Percentiles rank a stretch among this genome's conserved stretches.
phyloP scores from a whole-genome alignment of 1,140 invertebrate species.

The Drosophila trapezifrons region DNA sequence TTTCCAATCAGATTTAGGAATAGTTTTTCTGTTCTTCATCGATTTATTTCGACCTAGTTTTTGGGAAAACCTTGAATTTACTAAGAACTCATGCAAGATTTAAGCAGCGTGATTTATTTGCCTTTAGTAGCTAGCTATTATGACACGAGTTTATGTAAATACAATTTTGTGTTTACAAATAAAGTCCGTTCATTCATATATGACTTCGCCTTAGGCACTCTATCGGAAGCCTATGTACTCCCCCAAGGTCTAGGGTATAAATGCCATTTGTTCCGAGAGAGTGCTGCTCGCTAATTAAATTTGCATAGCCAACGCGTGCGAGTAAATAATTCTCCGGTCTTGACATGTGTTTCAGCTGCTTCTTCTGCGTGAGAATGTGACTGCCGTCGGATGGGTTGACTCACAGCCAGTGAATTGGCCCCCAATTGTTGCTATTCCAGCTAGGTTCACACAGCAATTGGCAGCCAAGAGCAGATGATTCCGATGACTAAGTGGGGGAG shows the following conservation, averaged over 20 bases:
- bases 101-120: background rate
- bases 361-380: slow-evolving; percentile 52
- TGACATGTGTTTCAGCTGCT: slow-evolving; percentile 42
- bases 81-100: too few species aligned
- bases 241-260: slow-evolving; percentile 20
- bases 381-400: slow-evolving; percentile 46
- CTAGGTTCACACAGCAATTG: slow-evolving; percentile 71
- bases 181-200: too few species aligned
- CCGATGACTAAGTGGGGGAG: slow-evolving; percentile 59
- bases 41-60: background rate
- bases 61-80: background rate
- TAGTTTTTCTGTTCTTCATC: too few species aligned
- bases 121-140: too few species aligned
- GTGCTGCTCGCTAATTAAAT: slow-evolving; percentile 52
- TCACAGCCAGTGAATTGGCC: slow-evolving; percentile 41
- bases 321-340: slow-evolving; percentile 42
- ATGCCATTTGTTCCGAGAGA: slow-evolving; percentile 26
- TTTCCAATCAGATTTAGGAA: too few species aligned
- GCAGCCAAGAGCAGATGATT: slow-evolving; percentile 37
- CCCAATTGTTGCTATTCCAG: slow-evolving; percentile 47
- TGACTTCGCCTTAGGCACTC: too few species aligned
- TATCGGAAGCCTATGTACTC: background rate
- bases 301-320: slow-evolving; percentile 54
- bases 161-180: background rate
- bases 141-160: background rate